Percentiles rank a stretch among this genome's conserved stretches.
Evolutionary conservation across 2,888 invertebrate genomes (phyloP).

Genomic region (Periphyllus acericola): DNA sequence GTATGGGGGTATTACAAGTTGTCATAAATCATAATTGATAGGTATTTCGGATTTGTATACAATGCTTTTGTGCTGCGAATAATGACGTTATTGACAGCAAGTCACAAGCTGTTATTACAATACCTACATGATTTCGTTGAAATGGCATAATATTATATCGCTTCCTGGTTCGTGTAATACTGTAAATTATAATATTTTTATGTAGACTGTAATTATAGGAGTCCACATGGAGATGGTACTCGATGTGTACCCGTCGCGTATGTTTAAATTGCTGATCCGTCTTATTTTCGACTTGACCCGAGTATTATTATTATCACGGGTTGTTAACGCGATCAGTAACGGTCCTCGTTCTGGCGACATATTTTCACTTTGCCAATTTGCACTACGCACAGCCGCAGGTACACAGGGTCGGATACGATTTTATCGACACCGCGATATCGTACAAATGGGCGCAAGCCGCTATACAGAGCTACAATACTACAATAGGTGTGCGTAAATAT

Average conservation of each 20-base stretch:
- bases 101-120: background rate
- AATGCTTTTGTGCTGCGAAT: no score
- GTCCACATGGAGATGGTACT: no score
- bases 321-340: conserved; percentile 23
- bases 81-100: background rate
- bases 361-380: background rate
- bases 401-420: background rate
- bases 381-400: no score
- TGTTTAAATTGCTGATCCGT: background rate
- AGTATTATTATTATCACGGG: background rate
- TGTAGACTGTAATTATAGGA: no score
- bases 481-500: background rate
- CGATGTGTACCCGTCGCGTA: no score
- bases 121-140: background rate
- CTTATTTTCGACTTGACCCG: background rate
- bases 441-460: background rate
- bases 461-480: background rate
- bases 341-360: conserved; percentile 8
- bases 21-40: no score
- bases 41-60: no score
- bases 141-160: background rate
- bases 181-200: no score
- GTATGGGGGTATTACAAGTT: no score
- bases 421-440: background rate
- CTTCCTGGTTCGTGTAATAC: background rate